Evolutionary conservation across 92 coral and sea anemone species (phyloP).

Genomic region (Heteractis magnifica): DNA sequence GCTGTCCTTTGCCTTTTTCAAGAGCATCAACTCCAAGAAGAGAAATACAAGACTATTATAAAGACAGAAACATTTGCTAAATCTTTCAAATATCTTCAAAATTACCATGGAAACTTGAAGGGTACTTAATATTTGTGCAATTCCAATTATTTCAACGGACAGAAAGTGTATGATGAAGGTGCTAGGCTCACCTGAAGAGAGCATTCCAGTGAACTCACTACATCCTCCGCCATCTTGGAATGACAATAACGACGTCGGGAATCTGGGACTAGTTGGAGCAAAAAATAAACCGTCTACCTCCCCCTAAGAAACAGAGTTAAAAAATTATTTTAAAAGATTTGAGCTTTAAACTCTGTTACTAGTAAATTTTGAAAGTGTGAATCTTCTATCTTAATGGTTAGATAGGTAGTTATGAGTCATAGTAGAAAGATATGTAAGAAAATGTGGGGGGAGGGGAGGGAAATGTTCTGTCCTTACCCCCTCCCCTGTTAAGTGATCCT

Average conservation of each 20-base stretch:
- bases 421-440: too few relatives aligned
- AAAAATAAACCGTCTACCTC: not conserved
- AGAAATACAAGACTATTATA: constrained; percentile 61
- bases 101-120: not conserved
- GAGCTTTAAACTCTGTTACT: too few relatives aligned
- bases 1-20: constrained; percentile 42
- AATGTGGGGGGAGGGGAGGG: too few relatives aligned
- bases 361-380: too few relatives aligned
- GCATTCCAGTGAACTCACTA: constrained; percentile 62
- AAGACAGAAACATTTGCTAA: not conserved
- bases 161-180: not conserved
- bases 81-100: not conserved
- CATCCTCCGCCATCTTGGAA: constrained; percentile 77
- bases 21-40: constrained; percentile 54
- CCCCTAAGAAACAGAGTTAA: not conserved
- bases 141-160: not conserved
- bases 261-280: not conserved
- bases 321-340: not conserved
- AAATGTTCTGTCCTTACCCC: too few relatives aligned
- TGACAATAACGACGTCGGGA: not conserved
- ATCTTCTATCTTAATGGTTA: too few relatives aligned
- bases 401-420: too few relatives aligned
- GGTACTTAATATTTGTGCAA: not conserved
- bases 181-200: constrained; percentile 56
- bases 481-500: too few relatives aligned